Conservation (phyloP, 2,888 invertebrate genomes). For the Lepidochrysops patricia region DNA sequence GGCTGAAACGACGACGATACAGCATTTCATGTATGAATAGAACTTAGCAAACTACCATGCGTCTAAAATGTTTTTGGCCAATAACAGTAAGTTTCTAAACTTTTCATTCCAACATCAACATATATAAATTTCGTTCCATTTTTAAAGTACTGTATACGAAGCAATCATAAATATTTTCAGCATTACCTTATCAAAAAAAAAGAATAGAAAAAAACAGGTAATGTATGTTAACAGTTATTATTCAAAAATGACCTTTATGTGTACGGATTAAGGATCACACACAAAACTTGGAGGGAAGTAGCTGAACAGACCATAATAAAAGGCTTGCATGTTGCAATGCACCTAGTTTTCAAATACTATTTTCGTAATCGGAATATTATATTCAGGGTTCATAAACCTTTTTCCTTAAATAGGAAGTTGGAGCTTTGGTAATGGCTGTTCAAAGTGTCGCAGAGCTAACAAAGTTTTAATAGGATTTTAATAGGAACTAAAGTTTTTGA, state of each 20-base stretch:
- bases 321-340: constrained; percentile 11
- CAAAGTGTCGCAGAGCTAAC: not conserved
- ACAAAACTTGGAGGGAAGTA: no score
- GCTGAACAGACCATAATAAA: no score
- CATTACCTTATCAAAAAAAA: not conserved
- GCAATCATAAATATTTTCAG: not conserved
- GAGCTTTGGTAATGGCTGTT: not conserved
- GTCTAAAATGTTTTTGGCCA: not conserved
- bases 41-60: not conserved
- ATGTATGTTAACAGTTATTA: no score
- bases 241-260: no score
- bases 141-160: not conserved
- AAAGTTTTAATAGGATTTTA: not conserved
- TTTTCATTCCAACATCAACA: not conserved
- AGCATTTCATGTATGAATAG: not conserved
- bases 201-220: constrained; percentile 1
- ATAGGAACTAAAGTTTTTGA: not conserved
- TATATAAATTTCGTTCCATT: not conserved
- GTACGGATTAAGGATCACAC: no score
- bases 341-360: constrained; percentile 15
- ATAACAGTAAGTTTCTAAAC: not conserved
- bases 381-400: constrained; percentile 5
- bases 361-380: constrained; percentile 11
- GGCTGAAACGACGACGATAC: no score
- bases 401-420: not conserved